phyloP scores from a whole-genome alignment of 2,113 vertebrate genomes.

The Scytalopus superciliaris region DNA sequence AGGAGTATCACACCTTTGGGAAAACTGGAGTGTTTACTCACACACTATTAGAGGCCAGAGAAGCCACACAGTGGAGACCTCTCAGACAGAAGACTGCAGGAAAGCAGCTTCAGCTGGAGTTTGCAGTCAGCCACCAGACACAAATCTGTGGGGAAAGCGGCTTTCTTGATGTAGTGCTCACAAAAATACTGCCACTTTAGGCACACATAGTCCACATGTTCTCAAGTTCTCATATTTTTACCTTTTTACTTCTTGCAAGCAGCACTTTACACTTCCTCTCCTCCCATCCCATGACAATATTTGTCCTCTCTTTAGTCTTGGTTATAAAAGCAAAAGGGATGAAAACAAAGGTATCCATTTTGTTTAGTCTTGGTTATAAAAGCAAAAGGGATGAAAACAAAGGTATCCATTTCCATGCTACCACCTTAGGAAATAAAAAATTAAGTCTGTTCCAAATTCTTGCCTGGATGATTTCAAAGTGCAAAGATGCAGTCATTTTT shows the following conservation, averaged over 20 bases:
- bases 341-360: not conserved
- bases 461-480: not conserved
- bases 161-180: not conserved
- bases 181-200: not conserved
- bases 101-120: conserved; percentile 34
- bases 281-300: not conserved
- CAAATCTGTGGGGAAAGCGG: not conserved
- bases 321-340: not conserved
- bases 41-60: not conserved
- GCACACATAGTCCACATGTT: not conserved
- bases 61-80: conserved; percentile 25
- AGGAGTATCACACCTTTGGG: not conserved
- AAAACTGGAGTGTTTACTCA: not conserved
- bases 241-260: not conserved
- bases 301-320: not conserved
- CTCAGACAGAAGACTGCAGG: not conserved
- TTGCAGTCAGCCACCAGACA: not conserved
- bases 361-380: not conserved
- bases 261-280: not conserved
- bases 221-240: not conserved
- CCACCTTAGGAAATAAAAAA: not conserved
- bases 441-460: not conserved
- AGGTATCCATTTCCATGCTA: not conserved
- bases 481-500: not conserved
- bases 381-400: not conserved